Evolutionary conservation across 2,797 vertebrate species (phyloP), one percentile per base, ranked within the genome.

Genomic region (Tarsius wallacei): DNA sequence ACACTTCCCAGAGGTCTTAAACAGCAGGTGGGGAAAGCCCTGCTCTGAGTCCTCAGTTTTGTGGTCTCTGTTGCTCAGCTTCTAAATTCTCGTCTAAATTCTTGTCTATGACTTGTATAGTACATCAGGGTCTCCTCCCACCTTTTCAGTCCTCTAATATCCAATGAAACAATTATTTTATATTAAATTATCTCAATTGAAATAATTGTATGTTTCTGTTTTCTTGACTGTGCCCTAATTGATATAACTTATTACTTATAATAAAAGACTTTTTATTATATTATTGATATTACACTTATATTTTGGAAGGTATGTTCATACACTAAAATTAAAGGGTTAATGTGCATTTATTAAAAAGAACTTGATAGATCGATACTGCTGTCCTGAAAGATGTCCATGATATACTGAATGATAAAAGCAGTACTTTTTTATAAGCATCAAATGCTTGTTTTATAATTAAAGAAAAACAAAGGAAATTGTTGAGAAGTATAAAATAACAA

Each of bases 161-260:
- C 51, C 74, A 74, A 86, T 91, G 90, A 80, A 93, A 81, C 10
- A 92, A 95, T 74, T 87, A 68, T 84, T 96, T 96, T 42, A 63
- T 73, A 87, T 93, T 82, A 95, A 85, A 96, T 93, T 64, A 91
- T 61, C n/a, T 55, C 33, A 74, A 68, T 81, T 70, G 61, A 97
- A 96, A 70, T 87, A 82, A 95, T 86, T 51, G 47, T 24, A 1
- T 49, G 11, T 71, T 93, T 93, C 21, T 31, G 19, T 66, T 87
- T 91, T 87, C 64, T 64, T 71, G 21, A 91, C 49, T 95, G 86
- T 33, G 53, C 14, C 17, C 21, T 83, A 89, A 73, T 4, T 51
- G 63, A 70, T 70, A 51, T 55, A 76, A 57, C 19, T 95, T 86
- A 91, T 68, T 86, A 36, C 28, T 61, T 76, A 36, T 26, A 80